Base-by-base conservation (phyloP, 2,888 invertebrate species). In the Cryptophagus acutangulus region DNA sequence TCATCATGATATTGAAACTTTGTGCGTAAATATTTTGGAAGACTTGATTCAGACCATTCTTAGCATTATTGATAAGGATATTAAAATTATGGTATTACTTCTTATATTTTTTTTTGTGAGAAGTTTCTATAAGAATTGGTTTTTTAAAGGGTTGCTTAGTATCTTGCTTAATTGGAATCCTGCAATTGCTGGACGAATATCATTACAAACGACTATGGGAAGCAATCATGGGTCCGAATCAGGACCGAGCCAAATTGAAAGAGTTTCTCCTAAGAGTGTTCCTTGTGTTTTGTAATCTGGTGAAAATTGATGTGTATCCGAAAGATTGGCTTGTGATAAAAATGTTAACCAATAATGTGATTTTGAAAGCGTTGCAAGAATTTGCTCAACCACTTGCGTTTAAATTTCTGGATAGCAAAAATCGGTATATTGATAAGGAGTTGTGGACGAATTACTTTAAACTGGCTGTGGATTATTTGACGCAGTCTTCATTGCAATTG, bases 311-410 rank as follows among this genome's bases (percentile, higher is more conserved):
- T 54, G 82, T 85, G 1, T 94, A 89, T 57, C 88, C 92, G 1
- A 75, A 80, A 0, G 93, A 94, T 63, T 96, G 95, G 95, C 76
- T 91, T 52, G 82, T 91, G 8, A 84, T 95, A 66, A 81, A 87
- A 62, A 84, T 95, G 71, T 84, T 89, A 40, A 85, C 87, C 36
- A 94, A 92, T 64, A 84, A 85, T 67, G 84, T 90, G 0, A 79
- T 94, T 42, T 72, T 94, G 12, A 84, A 84, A 30, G 84, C 93
- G 0, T 72, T 92, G 12, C 86, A 91, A 66, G 90, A 94, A 62
- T 78, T 94, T 43, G 88, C 92, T 0, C 87, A 90, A 55, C 90
- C 92, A 0, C 71, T 94, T 36, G 82, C 87, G 1, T 87, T 87
- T 57, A 78, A 87, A 47, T 93, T 92, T 65, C 72, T 91, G 26